Percentiles rank a stretch among this genome's conserved stretches.
These are phyloP conservation scores for Pyrgus malvae DNA, from an alignment of 2,888 invertebrate species.

Conservation along the genomic window DNA sequence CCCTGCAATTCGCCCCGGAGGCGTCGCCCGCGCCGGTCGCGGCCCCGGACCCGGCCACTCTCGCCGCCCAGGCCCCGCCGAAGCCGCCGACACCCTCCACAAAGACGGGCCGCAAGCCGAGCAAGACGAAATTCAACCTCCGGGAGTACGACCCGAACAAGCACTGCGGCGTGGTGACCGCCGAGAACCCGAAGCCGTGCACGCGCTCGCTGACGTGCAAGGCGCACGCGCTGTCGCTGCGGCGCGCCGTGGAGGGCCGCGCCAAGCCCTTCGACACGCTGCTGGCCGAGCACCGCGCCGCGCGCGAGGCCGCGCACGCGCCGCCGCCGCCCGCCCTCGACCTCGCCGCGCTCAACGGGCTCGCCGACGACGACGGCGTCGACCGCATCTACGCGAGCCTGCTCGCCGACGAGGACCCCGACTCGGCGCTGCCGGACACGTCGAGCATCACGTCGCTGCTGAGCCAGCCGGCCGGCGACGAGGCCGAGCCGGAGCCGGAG, in stretches of 20 bases:
- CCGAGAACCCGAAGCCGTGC: slow-evolving; percentile 87
- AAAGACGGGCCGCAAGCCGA: slow-evolving; percentile 57
- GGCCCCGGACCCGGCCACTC: slow-evolving; percentile 48
- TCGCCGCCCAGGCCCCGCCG: slow-evolving; percentile 46
- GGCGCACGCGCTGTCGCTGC: slow-evolving; percentile 85
- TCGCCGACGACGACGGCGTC: slow-evolving; percentile 67
- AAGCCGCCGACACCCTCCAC: slow-evolving; percentile 52
- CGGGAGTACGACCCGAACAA: slow-evolving; percentile 91
- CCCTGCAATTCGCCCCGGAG: slow-evolving; percentile 63
- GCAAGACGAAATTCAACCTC: slow-evolving; percentile 72
- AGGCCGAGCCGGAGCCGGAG: slow-evolving; percentile 52
- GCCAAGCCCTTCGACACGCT: slow-evolving; percentile 88
- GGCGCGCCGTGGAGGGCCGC: slow-evolving; percentile 86
- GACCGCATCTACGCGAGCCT: slow-evolving; percentile 69
- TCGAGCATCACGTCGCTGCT: slow-evolving; percentile 62
- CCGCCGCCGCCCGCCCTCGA: slow-evolving; percentile 46
- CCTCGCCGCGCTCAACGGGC: slow-evolving; percentile 59
- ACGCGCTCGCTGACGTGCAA: slow-evolving; percentile 90
- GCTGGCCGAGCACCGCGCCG: slow-evolving; percentile 86
- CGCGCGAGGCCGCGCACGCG: slow-evolving; percentile 73
- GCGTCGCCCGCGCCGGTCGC: slow-evolving; percentile 57
- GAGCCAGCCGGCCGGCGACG: slow-evolving; percentile 57
- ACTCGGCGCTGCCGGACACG: slow-evolving; percentile 60
- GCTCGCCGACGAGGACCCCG: slow-evolving; percentile 61
- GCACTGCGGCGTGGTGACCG: slow-evolving; percentile 90